Conservation (phyloP, 2,888 invertebrate genomes). For the Acleris cristana region DNA sequence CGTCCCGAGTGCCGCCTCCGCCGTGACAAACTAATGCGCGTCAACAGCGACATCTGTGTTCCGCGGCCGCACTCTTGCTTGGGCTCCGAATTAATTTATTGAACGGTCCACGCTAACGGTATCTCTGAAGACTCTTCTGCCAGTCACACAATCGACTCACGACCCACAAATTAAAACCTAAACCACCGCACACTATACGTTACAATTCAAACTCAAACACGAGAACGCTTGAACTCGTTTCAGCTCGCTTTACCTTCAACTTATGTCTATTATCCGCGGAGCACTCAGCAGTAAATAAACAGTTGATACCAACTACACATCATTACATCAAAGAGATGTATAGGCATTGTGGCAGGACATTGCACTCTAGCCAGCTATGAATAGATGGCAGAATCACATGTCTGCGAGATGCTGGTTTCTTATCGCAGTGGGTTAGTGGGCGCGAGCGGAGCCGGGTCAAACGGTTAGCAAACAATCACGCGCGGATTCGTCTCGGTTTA, state of each 20-base stretch:
- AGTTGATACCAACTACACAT: conserved; percentile 80
- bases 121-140: conserved; percentile 74
- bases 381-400: conserved; percentile 63
- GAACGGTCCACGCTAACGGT: conserved; percentile 76
- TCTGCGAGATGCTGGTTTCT: conserved; percentile 50
- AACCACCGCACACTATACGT: conserved; percentile 20
- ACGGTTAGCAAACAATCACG: conserved; percentile 73
- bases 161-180: conserved; percentile 45
- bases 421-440: conserved; percentile 78
- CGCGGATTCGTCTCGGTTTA: conserved; percentile 70
- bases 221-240: conserved; percentile 48
- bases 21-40: conserved; percentile 22
- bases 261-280: conserved; percentile 53
- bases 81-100: conserved; percentile 75
- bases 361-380: conserved; percentile 56
- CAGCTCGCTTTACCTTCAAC: conserved; percentile 44
- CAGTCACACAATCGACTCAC: conserved; percentile 63
- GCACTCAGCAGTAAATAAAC: conserved; percentile 75
- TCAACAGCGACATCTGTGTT: conserved; percentile 38
- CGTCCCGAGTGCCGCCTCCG: conserved; percentile 9
- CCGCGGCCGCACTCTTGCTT: neutral
- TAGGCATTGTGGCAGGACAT: conserved; percentile 63
- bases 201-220: conserved; percentile 45
- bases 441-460: conserved; percentile 74
- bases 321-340: conserved; percentile 77